Percentiles rank a stretch among this genome's conserved stretches.
These are phyloP conservation scores for Leptothorax acervorum DNA, from an alignment of 2,888 invertebrate genomes.

Conservation along the genomic window DNA sequence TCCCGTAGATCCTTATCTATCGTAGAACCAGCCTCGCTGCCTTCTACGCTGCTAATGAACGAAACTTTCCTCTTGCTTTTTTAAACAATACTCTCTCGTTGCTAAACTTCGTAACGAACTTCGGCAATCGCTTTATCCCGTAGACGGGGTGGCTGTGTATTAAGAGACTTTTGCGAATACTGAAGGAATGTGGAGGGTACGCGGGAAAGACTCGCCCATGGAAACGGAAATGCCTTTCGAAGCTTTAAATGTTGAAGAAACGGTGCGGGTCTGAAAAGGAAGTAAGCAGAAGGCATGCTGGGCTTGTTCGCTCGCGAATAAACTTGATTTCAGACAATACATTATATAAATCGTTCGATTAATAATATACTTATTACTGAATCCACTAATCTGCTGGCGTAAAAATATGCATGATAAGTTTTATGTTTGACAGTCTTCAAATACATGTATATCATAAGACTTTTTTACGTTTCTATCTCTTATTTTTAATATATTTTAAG, in stretches of 20 bases:
- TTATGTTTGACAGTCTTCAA: background rate
- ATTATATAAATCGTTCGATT: background rate
- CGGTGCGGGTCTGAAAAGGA: background rate
- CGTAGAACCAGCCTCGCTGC: slow-evolving; percentile 50
- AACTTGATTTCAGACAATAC: background rate
- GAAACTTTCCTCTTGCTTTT: slow-evolving; percentile 78
- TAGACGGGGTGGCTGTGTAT: slow-evolving; percentile 61
- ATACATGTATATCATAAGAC: background rate
- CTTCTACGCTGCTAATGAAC: slow-evolving; percentile 74
- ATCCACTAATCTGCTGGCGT: background rate
- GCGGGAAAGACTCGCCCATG: background rate
- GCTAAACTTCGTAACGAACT: slow-evolving; percentile 76
- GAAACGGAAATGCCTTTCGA: slow-evolving; percentile 22
- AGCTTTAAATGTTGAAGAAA: slow-evolving; percentile 18
- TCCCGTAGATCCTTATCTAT: slow-evolving; percentile 25
- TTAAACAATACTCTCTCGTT: slow-evolving; percentile 74
- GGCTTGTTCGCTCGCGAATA: background rate
- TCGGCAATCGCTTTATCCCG: slow-evolving; percentile 74
- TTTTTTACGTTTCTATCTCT: background rate
- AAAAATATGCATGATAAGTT: background rate
- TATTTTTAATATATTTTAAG: background rate
- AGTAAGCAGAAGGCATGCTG: background rate
- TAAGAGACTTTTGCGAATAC: slow-evolving; percentile 53
- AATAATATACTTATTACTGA: slow-evolving; percentile 7
- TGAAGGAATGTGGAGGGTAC: background rate